Conservation (phyloP, 2,113 vertebrate species). For the Indicator maculatus region DNA sequence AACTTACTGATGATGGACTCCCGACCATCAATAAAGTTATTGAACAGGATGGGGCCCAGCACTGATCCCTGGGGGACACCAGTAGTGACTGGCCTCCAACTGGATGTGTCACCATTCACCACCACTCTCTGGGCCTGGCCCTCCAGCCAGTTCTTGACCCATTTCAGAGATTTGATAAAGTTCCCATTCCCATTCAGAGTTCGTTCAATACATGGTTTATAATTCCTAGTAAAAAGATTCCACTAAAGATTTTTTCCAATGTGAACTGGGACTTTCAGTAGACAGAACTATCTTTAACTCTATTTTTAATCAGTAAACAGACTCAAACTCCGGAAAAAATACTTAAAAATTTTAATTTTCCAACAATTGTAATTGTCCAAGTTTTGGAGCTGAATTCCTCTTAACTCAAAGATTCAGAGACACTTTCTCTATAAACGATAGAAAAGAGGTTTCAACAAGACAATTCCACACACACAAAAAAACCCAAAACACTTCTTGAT, state of each 20-base stretch:
- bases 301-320: background rate
- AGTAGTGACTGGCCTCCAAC: too few species aligned
- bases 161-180: background rate
- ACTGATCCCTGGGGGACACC: too few species aligned
- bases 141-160: too few species aligned
- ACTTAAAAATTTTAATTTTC: background rate
- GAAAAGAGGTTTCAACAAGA: background rate
- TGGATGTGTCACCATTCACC: too few species aligned
- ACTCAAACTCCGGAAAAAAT: background rate
- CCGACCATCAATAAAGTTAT: too few species aligned
- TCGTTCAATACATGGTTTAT: background rate
- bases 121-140: too few species aligned
- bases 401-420: background rate
- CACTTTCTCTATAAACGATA: background rate
- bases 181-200: background rate
- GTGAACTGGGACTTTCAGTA: background rate
- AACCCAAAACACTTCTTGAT: background rate
- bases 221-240: background rate
- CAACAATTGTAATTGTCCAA: background rate
- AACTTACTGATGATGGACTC: too few species aligned
- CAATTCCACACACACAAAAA: background rate
- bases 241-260: background rate
- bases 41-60: too few species aligned
- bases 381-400: background rate
- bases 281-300: background rate